Evolutionary conservation across 2,888 invertebrate genomes (phyloP).

Genomic region (Drosophila neotestacea): DNA sequence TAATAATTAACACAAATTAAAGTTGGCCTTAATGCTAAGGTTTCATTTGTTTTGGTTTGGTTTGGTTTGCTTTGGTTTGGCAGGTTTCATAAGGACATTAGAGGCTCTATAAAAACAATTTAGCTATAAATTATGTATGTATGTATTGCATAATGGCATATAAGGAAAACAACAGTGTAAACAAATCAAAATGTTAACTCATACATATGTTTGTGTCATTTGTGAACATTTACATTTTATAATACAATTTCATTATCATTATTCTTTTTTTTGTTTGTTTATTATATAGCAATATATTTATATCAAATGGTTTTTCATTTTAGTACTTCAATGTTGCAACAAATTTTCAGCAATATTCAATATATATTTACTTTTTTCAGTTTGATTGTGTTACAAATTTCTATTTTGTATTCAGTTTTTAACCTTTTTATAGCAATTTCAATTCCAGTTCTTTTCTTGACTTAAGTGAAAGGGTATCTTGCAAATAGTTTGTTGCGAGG

Average conservation of each 20-base stretch:
- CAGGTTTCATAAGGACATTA: constrained; percentile 63
- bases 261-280: constrained; percentile 20
- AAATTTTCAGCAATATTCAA: constrained; percentile 61
- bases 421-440: constrained; percentile 58
- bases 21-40: constrained; percentile 72
- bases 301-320: constrained; percentile 45
- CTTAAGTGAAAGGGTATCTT: constrained; percentile 30
- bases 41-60: constrained; percentile 40
- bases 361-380: constrained; percentile 8
- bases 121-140: constrained; percentile 63
- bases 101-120: constrained; percentile 67
- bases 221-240: constrained; percentile 67
- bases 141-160: constrained; percentile 62
- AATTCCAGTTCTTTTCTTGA: constrained; percentile 74
- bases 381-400: constrained; percentile 31
- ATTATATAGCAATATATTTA: neutral
- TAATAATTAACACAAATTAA: constrained; percentile 58
- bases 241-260: constrained; percentile 62
- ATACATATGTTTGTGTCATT: constrained; percentile 70
- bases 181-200: constrained; percentile 65
- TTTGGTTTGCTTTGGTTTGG: constrained; percentile 16
- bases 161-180: constrained; percentile 67
- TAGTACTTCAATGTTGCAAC: constrained; percentile 81
- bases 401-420: constrained; percentile 10
- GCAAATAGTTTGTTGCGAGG: constrained; percentile 12